Base-by-base conservation (phyloP, 53 echinoderm and acorn worm species). In the Astropecten irregularis region DNA sequence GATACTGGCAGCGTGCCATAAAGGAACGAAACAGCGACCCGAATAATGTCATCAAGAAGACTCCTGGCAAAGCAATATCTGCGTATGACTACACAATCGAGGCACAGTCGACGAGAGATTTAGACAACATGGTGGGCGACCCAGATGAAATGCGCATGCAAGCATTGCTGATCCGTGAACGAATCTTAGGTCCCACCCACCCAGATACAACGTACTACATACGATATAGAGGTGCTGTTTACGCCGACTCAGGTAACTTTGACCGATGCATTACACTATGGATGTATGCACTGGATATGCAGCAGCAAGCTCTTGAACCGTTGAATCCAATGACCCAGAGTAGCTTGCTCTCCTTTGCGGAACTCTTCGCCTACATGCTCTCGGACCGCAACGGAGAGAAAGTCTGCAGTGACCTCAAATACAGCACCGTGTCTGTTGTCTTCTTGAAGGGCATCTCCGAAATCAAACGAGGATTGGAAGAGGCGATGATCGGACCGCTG, bases 241-340 rank as follows among this genome's bases (percentile, higher is more conserved):
- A 99, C 71, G 99, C 99, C 1, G 99, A 99, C 62, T 92, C 95
- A 23, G 99, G 99, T 32, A 94, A 95, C 66, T 99, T 99, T 84
- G 88, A 95, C 22, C 88, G 99, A 0, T 99, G 99, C 65, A 99
- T 99, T 52, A 64, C 85, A 53, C 63, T 99, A 21, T 99, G 99
- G 99, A 99, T 95, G 99, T 99, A 99, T 83, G 99, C 99, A 11
- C 88, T 99, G 2, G 92, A 99, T 67, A 94, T 99, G 94, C 99
- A 99, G 69, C 99, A 95, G 64, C 55, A 90, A 29, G 92, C 95
- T 0, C 83, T 99, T 58, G 99, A 99, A 84, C 90, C 99, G 40
- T 88, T 99, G 13, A 95, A 99, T 40, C 94, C 99, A 2, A 99
- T 99, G 99, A 99, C 99, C 1, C 99, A 99, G 65, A 99, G 99